A percentile compares a stretch with the other conserved stretches of the same genome.
Conservation (phyloP, 2,113 vertebrate species). For the Petromus typicus region DNA sequence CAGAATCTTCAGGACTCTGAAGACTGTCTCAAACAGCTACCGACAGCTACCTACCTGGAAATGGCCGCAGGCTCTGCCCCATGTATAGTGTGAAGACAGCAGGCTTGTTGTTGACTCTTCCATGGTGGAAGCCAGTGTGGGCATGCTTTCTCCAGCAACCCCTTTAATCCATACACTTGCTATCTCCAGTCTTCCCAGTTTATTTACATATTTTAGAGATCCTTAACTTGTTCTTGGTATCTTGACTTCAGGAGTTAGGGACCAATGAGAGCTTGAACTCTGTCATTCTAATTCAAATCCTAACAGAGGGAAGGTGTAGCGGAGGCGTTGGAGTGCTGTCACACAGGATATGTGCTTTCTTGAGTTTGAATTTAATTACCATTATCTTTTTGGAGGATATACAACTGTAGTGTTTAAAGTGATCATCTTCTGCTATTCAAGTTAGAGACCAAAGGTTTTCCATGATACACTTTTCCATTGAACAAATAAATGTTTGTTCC, state of each 20-base stretch:
- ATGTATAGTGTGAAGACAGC: neutral
- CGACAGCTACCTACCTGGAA: neutral
- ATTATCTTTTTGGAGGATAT: neutral
- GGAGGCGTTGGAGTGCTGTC: neutral
- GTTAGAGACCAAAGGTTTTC: neutral
- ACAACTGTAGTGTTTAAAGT: neutral
- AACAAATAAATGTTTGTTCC: neutral
- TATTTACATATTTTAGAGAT: neutral
- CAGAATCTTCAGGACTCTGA: fast-evolving
- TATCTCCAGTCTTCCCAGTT: neutral
- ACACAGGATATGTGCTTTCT: neutral
- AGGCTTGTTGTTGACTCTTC: neutral
- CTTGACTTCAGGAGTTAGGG: neutral
- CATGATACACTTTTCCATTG: neutral
- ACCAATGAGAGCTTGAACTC: neutral
- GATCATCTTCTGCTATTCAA: neutral
- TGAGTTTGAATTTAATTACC: neutral
- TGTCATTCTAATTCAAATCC: neutral
- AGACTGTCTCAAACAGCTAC: neutral
- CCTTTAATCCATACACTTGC: neutral
- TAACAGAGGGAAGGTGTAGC: neutral
- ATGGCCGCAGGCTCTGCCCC: fast-evolving
- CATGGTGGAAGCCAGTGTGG: neutral
- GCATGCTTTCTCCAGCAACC: neutral
- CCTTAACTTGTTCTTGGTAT: neutral